Conservation (phyloP, 2,113 vertebrate species). For the Macroglossus sobrinus region DNA sequence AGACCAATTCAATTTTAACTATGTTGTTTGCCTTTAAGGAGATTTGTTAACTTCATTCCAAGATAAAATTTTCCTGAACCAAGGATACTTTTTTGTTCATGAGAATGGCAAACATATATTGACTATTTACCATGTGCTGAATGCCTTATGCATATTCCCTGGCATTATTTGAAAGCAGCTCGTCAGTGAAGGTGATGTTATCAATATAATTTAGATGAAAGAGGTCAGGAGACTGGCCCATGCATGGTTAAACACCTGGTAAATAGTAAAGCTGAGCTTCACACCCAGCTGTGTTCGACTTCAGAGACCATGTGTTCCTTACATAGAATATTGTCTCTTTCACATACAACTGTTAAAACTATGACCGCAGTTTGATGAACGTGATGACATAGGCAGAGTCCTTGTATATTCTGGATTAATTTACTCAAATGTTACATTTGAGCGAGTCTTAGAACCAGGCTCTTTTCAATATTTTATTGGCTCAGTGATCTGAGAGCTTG, state of each 20-base stretch:
- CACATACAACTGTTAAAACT: not conserved
- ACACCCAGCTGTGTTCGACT: not conserved
- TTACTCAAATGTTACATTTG: not conserved
- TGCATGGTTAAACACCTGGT: not conserved
- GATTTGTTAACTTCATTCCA: constrained; percentile 17
- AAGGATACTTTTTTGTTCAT: not conserved
- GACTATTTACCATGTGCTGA: not conserved
- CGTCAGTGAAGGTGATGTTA: not conserved
- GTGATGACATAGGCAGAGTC: not conserved
- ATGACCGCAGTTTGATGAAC: not conserved
- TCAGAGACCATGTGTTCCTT: not conserved
- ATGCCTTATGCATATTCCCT: not conserved
- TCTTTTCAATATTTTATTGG: not conserved
- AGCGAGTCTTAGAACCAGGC: not conserved
- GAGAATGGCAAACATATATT: not conserved
- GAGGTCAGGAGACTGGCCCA: not conserved
- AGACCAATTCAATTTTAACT: not conserved
- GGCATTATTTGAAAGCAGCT: not conserved
- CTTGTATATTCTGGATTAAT: not conserved
- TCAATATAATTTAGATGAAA: too few relatives aligned
- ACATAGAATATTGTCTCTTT: not conserved
- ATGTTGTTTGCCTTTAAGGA: constrained; percentile 1
- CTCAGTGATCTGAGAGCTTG: not conserved
- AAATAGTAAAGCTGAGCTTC: not conserved
- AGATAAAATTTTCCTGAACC: not conserved